Percentiles rank a stretch among this genome's conserved stretches.
phyloP scores from a whole-genome alignment of 2,888 invertebrate genomes.

The Agrotis exclamationis region DNA sequence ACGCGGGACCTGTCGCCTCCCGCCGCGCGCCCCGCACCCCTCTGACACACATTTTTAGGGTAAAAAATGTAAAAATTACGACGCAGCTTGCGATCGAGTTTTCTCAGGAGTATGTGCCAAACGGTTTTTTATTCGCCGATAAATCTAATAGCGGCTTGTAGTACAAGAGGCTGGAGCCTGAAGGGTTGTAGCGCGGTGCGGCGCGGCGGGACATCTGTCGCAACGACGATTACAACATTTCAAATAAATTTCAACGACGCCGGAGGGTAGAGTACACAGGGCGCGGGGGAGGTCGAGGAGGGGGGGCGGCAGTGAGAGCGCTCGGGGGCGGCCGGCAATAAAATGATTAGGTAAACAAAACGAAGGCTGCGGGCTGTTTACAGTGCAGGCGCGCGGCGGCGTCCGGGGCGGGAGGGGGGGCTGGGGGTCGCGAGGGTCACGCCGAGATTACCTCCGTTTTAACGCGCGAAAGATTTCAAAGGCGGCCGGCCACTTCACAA shows the following conservation, averaged over 20 bases:
- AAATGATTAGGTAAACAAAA: slow-evolving; percentile 90
- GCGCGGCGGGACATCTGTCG: slow-evolving; percentile 77
- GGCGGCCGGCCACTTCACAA: slow-evolving; percentile 89
- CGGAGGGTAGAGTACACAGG: slow-evolving; percentile 38
- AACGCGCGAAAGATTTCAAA: slow-evolving; percentile 90
- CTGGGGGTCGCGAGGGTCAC: slow-evolving; percentile 65
- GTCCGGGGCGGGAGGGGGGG: slow-evolving; percentile 52
- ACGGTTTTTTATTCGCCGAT: slow-evolving; percentile 77
- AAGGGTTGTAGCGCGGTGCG: slow-evolving; percentile 74
- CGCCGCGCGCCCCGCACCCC: slow-evolving; percentile 73
- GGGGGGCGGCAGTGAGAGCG: slow-evolving; percentile 32
- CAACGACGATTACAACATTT: slow-evolving; percentile 75
- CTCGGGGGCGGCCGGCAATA: slow-evolving; percentile 74
- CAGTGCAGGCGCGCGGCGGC: slow-evolving; percentile 62
- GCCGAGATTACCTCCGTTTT: slow-evolving; percentile 90
- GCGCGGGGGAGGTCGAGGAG: slow-evolving; percentile 21
- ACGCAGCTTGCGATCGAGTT: slow-evolving; percentile 87
- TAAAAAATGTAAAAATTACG: slow-evolving; percentile 87
- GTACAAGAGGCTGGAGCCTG: slow-evolving; percentile 77
- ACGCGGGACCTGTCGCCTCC: slow-evolving; percentile 82
- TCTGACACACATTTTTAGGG: slow-evolving; percentile 89
- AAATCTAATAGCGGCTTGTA: slow-evolving; percentile 84
- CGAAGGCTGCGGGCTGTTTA: slow-evolving; percentile 81
- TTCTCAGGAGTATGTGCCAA: slow-evolving; percentile 83
- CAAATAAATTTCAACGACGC: slow-evolving; percentile 76